Conservation (phyloP, 1,140 invertebrate species). For the Copidosoma floridanum region DNA sequence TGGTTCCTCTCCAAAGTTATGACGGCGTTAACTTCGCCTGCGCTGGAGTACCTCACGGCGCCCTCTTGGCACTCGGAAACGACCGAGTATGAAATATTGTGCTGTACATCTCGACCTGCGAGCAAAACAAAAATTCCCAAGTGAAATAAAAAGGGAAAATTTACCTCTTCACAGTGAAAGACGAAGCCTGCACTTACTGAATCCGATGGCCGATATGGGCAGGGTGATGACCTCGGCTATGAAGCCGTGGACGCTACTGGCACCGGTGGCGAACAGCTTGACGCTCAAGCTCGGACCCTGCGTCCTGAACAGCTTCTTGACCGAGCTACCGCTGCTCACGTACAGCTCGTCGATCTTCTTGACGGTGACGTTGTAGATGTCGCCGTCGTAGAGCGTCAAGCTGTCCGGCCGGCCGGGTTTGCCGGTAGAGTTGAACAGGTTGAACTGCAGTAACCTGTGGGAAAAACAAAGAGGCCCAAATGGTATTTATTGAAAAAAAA, state of each 20-base stretch:
- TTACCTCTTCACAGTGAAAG: too few species aligned
- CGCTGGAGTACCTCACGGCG: constrained; percentile 82
- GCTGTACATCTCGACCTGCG: constrained; percentile 84
- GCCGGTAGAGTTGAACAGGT: constrained; percentile 86
- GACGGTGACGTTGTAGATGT: constrained; percentile 84
- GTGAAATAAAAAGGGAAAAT: not conserved
- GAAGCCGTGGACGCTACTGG: constrained; percentile 90
- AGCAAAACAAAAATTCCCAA: not conserved
- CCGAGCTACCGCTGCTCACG: constrained; percentile 66
- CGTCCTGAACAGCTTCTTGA: constrained; percentile 76
- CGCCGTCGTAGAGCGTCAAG: constrained; percentile 87
- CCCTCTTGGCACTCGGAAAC: constrained; percentile 85
- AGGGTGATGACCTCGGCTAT: constrained; percentile 95
- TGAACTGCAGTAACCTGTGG: constrained; percentile 81
- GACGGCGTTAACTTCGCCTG: constrained; percentile 93
- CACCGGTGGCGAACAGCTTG: constrained; percentile 91
- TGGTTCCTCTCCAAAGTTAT: constrained; percentile 87
- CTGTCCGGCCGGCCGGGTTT: constrained; percentile 79
- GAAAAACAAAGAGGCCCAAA: too few species aligned
- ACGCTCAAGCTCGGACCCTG: constrained; percentile 81
- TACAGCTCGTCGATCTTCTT: constrained; percentile 70
- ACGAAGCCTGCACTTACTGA: constrained; percentile 71
- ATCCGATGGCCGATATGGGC: constrained; percentile 86
- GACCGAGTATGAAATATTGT: constrained; percentile 85
- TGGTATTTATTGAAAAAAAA: too few species aligned